phyloP scores from a whole-genome alignment of 2,797 vertebrate species.

The Galago senegalensis region DNA sequence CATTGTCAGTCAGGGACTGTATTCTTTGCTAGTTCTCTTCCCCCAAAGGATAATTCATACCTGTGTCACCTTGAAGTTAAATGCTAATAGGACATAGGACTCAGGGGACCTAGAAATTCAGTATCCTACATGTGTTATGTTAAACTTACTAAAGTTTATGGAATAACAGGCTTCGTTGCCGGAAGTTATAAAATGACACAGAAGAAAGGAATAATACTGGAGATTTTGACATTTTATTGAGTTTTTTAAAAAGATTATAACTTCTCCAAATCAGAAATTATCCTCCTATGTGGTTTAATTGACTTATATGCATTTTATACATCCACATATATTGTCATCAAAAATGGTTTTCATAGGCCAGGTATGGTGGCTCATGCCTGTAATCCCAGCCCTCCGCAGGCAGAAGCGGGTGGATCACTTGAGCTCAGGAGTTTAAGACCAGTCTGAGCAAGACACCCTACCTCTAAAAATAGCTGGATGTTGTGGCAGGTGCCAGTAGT shows the following conservation, averaged over 20 bases:
- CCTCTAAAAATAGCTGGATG: too few relatives aligned
- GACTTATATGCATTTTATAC: background rate
- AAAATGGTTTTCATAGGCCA: background rate
- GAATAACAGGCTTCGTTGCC: background rate
- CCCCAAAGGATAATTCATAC: background rate
- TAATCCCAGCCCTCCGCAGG: too few relatives aligned
- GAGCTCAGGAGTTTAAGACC: too few relatives aligned
- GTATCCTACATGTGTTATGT: background rate
- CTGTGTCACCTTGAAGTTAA: background rate
- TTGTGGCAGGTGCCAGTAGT: too few relatives aligned
- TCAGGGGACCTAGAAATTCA: background rate
- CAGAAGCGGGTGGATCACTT: too few relatives aligned
- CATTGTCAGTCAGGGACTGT: background rate
- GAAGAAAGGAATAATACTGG: background rate
- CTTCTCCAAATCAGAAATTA: background rate
- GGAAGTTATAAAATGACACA: background rate
- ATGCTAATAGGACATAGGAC: background rate
- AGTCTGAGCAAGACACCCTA: too few relatives aligned
- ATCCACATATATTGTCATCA: background rate
- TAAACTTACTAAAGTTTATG: background rate
- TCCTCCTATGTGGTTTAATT: background rate
- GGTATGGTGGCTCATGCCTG: too few relatives aligned
- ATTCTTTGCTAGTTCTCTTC: background rate
- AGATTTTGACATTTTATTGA: background rate
- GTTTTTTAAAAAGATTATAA: constrained; percentile 21